Conservation (phyloP, 2,888 invertebrate species). For the Drosophila mimica region DNA sequence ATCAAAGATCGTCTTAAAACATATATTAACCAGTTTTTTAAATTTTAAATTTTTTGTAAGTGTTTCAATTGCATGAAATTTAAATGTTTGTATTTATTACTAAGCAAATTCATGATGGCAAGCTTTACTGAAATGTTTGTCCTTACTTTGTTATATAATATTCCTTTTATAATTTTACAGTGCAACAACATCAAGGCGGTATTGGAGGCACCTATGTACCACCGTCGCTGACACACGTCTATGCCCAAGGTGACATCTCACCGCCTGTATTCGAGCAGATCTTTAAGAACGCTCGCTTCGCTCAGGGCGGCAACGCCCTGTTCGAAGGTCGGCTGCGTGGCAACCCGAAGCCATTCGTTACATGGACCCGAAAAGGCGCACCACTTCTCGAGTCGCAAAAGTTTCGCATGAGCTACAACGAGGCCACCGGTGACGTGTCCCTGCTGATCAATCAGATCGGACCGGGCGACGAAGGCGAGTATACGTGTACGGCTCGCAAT, state of each 20-base stretch:
- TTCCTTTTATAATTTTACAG: slow-evolving; percentile 58
- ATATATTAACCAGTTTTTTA: neutral
- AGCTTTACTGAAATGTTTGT: slow-evolving; percentile 3
- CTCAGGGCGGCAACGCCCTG: slow-evolving; percentile 96
- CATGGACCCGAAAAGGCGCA: slow-evolving; percentile 95
- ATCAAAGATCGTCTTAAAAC: neutral
- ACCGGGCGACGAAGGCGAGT: slow-evolving; percentile 98
- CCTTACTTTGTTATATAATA: slow-evolving; percentile 3
- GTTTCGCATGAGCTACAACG: slow-evolving; percentile 95
- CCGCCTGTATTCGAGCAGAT: slow-evolving; percentile 98
- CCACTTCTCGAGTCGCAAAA: slow-evolving; percentile 93
- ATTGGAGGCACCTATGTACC: slow-evolving; percentile 79
- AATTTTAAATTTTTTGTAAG: neutral
- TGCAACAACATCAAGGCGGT: slow-evolving; percentile 81
- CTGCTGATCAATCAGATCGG: slow-evolving; percentile 97
- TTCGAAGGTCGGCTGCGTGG: slow-evolving; percentile 97
- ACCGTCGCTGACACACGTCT: slow-evolving; percentile 85
- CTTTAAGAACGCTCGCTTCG: slow-evolving; percentile 96
- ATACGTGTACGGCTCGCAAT: slow-evolving; percentile 97
- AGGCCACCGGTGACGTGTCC: slow-evolving; percentile 94
- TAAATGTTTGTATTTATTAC: too few species aligned
- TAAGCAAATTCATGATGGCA: neutral
- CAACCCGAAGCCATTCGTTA: slow-evolving; percentile 95
- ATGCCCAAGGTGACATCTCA: slow-evolving; percentile 91
- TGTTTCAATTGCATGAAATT: neutral